These are phyloP conservation scores for Lophotis ruficrista DNA, from an alignment of 2,113 vertebrate species.

Conservation along the genomic window DNA sequence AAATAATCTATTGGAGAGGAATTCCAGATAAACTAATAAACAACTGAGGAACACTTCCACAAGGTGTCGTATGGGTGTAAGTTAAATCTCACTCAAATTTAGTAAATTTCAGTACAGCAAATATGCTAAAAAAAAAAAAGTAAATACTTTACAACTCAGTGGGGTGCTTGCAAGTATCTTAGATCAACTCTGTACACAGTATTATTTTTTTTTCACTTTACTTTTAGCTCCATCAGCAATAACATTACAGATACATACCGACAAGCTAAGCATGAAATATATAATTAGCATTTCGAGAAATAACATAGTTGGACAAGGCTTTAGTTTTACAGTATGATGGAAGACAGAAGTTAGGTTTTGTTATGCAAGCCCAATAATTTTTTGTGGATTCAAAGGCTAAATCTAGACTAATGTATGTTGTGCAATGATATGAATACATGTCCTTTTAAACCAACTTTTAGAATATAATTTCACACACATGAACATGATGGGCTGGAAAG, in stretches of 20 bases:
- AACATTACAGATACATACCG: accelerated
- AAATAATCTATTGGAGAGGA: not conserved
- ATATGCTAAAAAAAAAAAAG: not conserved
- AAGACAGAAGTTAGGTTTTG: not conserved
- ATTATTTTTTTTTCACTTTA: not conserved
- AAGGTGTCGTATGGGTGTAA: not conserved
- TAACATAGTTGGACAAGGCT: not conserved
- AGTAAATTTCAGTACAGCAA: not conserved
- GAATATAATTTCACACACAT: not conserved
- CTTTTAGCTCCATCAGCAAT: not conserved
- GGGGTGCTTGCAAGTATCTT: not conserved
- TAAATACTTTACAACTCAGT: not conserved
- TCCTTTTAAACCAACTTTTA: not conserved
- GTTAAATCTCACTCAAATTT: not conserved
- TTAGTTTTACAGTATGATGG: not conserved
- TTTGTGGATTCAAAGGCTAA: not conserved
- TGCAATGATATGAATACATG: not conserved
- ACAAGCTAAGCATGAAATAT: not conserved
- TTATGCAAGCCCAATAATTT: not conserved
- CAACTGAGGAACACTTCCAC: not conserved
- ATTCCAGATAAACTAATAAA: not conserved
- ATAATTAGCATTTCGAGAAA: not conserved
- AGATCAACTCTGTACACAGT: not conserved
- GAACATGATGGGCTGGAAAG: not conserved
- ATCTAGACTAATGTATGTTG: not conserved